Percentiles rank a stretch among this genome's conserved stretches.
These are phyloP conservation scores for Bombus affinis DNA, from an alignment of 1,140 invertebrate genomes.

Conservation along the genomic window DNA sequence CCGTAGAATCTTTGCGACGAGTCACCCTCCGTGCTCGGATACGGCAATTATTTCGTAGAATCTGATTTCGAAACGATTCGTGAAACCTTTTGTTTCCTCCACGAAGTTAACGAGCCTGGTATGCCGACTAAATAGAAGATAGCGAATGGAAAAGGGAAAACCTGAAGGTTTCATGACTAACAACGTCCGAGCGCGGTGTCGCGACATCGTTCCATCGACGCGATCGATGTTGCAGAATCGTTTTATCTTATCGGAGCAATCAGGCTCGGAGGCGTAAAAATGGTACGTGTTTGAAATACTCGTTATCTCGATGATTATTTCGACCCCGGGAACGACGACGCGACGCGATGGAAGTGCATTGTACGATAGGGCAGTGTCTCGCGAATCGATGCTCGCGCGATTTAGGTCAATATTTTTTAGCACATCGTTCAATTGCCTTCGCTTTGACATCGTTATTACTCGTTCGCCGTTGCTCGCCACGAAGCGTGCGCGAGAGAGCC, in stretches of 20 bases:
- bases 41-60: background rate
- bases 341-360: conserved; percentile 54
- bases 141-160: background rate
- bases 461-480: background rate
- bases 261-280: conserved; percentile 8
- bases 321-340: background rate
- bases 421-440: conserved; percentile 21
- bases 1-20: too few relatives aligned
- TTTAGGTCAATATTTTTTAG: conserved; percentile 60
- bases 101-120: background rate
- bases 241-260: conserved; percentile 59
- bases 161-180: background rate
- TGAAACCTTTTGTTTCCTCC: background rate
- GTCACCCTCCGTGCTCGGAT: too few relatives aligned
- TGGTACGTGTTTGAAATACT: conserved; percentile 11
- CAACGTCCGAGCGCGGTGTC: background rate
- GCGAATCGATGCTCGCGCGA: conserved; percentile 50
- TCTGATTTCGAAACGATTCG: background rate
- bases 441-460: conserved; percentile 19
- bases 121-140: background rate
- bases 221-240: conserved; percentile 36
- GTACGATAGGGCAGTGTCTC: conserved; percentile 50
- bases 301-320: conserved; percentile 58
- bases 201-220: conserved; percentile 5
- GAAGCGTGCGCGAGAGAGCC: background rate